phyloP scores from a whole-genome alignment of 2,113 vertebrate species.

The Pteropus alecto region DNA sequence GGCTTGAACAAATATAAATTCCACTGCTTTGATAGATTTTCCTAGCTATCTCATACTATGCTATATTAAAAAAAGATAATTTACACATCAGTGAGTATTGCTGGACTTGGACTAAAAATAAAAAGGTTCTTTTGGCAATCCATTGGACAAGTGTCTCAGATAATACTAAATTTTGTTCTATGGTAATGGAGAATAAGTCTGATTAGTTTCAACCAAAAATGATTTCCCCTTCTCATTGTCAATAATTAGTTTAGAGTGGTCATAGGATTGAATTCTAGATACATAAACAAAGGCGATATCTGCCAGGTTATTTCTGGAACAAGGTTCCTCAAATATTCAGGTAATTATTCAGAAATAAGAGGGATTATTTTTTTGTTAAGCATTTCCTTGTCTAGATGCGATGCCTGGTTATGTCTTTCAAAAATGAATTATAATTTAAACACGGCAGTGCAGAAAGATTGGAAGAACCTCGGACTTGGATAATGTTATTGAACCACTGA shows the following conservation, averaged over 20 bases:
- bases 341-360: not conserved
- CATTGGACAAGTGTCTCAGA: not conserved
- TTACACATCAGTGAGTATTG: not conserved
- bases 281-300: not conserved
- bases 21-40: not conserved
- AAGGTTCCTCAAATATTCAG: not conserved
- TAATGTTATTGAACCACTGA: not conserved
- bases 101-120: not conserved
- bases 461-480: not conserved
- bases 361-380: not conserved
- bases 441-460: not conserved
- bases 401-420: not conserved
- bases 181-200: not conserved
- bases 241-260: not conserved
- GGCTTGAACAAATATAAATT: not conserved
- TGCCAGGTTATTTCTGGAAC: not conserved
- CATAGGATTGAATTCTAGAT: not conserved
- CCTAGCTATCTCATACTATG: not conserved
- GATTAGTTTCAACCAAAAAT: not conserved
- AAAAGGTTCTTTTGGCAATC: not conserved
- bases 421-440: not conserved
- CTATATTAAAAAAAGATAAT: not conserved
- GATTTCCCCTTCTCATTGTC: not conserved
- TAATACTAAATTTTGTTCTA: not conserved
- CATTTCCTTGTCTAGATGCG: not conserved